phyloP scores from a whole-genome alignment of 1,140 invertebrate genomes.

The Neoseiulus cucumeris region DNA sequence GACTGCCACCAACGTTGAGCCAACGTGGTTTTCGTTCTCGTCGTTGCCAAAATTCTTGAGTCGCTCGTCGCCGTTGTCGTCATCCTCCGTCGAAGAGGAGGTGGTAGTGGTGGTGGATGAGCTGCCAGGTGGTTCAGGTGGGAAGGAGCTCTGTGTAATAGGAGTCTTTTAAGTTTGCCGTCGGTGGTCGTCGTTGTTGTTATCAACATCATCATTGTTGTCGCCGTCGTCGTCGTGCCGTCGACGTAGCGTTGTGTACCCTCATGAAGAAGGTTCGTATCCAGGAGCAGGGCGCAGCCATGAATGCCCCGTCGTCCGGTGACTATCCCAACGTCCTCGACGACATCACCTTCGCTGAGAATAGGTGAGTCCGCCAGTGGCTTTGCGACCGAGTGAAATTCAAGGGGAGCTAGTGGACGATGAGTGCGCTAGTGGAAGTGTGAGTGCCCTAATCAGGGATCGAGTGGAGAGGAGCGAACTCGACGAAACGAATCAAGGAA shows the following conservation, averaged over 20 bases:
- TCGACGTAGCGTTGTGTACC: not conserved
- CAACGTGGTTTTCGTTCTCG: too few relatives aligned
- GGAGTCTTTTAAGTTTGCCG: not conserved
- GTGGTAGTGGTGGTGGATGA: not conserved
- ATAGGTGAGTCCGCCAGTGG: not conserved
- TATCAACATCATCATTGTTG: not conserved
- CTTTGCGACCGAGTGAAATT: too few relatives aligned
- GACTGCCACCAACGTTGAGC: too few relatives aligned
- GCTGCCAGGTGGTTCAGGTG: not conserved
- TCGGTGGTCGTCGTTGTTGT: not conserved
- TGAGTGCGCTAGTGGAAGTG: too few relatives aligned
- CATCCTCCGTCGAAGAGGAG: not conserved
- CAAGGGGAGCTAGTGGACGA: too few relatives aligned
- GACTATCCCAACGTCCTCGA: conserved; percentile 6
- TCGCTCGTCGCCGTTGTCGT: not conserved
- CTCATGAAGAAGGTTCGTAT: conserved; percentile 10
- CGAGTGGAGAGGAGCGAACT: too few relatives aligned
- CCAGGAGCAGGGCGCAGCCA: not conserved
- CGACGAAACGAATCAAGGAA: too few relatives aligned
- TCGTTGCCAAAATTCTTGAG: not conserved
- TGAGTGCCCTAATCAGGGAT: too few relatives aligned
- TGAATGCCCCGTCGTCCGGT: not conserved
- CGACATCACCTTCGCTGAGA: conserved; percentile 9
- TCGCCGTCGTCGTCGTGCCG: not conserved
- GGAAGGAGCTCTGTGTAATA: not conserved